These are phyloP conservation scores for Sinohyriopsis cumingii DNA, from an alignment of 2,888 invertebrate species.

Conservation along the genomic window DNA sequence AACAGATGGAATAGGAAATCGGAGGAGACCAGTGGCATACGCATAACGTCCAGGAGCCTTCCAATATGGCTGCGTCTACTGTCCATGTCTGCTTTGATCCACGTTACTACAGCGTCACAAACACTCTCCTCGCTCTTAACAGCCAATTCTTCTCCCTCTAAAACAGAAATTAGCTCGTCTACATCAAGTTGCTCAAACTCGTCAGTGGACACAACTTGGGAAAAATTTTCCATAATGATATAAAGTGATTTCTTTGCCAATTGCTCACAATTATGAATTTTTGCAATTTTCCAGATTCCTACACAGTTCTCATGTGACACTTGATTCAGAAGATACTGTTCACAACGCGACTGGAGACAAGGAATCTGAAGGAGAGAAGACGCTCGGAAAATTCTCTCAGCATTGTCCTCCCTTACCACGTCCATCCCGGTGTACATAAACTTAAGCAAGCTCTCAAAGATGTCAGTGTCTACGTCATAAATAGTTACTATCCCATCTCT, in stretches of 20 bases:
- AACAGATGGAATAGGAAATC: conserved; percentile 54
- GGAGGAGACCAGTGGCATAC: conserved; percentile 55
- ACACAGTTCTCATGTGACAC: conserved; percentile 86
- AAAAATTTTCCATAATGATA: conserved; percentile 77
- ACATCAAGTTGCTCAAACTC: conserved; percentile 76
- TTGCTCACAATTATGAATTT: conserved; percentile 81
- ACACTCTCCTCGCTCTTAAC: conserved; percentile 89
- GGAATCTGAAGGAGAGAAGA: conserved; percentile 90
- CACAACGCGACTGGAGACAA: conserved; percentile 86
- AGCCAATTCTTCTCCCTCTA: conserved; percentile 86
- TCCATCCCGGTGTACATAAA: conserved; percentile 86
- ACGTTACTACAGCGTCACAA: conserved; percentile 82
- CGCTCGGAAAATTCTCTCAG: conserved; percentile 80
- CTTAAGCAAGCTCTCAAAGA: conserved; percentile 84
- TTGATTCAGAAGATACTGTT: conserved; percentile 81
- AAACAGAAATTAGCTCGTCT: conserved; percentile 83
- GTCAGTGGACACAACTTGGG: conserved; percentile 39
- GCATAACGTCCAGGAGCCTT: conserved; percentile 51
- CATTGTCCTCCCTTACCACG: conserved; percentile 84
- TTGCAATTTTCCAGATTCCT: conserved; percentile 87
- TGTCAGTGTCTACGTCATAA: conserved; percentile 78
- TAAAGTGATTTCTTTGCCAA: conserved; percentile 80
- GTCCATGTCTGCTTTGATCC: conserved; percentile 78
- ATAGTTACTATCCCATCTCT: conserved; percentile 54
- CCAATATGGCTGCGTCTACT: conserved; percentile 74